Conservation (phyloP, 2,888 invertebrate species). For the Maniola hyperantus region DNA sequence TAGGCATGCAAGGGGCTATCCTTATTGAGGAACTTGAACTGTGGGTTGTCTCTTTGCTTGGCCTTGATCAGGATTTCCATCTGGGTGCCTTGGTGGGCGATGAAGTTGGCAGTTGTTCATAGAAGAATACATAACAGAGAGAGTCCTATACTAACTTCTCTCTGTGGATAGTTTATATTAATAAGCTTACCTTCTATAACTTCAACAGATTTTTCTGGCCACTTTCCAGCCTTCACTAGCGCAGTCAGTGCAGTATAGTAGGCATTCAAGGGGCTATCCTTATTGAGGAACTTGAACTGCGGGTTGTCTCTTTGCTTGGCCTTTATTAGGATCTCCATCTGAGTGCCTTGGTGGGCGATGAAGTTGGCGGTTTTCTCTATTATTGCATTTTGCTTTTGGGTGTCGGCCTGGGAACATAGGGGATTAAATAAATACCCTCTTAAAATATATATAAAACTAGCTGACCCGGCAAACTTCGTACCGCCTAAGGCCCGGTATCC, state of each 20-base stretch:
- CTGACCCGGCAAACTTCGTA: no score
- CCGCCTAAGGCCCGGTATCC: no score
- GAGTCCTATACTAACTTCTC: no score
- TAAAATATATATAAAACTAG: no score
- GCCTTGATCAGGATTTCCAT: slow-evolving; percentile 99
- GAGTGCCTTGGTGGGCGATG: slow-evolving; percentile 94
- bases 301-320: slow-evolving; percentile 97
- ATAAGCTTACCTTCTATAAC: slow-evolving; percentile 33
- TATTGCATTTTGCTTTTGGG: slow-evolving; percentile 93
- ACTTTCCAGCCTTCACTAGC: slow-evolving; percentile 65
- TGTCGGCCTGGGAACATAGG: slow-evolving; percentile 87
- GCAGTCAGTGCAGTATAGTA: slow-evolving; percentile 91
- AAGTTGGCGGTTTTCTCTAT: slow-evolving; percentile 97
- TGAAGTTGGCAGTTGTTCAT: slow-evolving; percentile 94
- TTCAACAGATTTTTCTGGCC: slow-evolving; percentile 66
- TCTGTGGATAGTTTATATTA: not conserved
- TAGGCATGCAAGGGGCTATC: slow-evolving; percentile 93
- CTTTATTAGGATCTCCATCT: slow-evolving; percentile 99
- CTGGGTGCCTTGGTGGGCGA: slow-evolving; percentile 95
- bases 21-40: slow-evolving; percentile 96
- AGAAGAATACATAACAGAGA: no score
- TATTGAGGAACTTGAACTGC: slow-evolving; percentile 96
- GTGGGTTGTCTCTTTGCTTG: slow-evolving; percentile 96
- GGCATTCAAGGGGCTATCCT: slow-evolving; percentile 90
- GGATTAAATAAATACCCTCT: not conserved